Evolutionary conservation across 2,113 vertebrate genomes (phyloP), one percentile per base, ranked within the genome.

Genomic region (Prolemur simus): DNA sequence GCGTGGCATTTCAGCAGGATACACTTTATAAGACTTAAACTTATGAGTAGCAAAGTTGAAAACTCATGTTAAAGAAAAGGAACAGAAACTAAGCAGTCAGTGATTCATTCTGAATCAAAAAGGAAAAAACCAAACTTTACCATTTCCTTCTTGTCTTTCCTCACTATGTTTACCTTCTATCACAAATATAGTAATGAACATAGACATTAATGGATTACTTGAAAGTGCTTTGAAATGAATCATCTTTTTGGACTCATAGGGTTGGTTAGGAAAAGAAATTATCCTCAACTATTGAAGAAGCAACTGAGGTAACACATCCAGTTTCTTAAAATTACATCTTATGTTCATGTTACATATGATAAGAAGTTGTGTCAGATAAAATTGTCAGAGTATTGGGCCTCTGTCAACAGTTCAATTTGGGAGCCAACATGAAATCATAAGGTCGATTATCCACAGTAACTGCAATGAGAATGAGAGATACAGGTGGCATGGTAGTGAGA

Each of bases 1-100:
- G 98, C 97, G 66, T 97, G 98, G 95, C 71, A 96, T 98, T 98
- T 98, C 98, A 98, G 96, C 97, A 97, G 98, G 98, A 98, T 98
- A 97, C 81, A 91, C 96, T 98, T 98, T 98, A 96, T 97, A 97
- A 98, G 97, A 97, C 97, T 98, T 98, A 98, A 98, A 98, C 93
- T 96, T 98, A 97, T 96, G 97, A 97, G 96, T 42, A 21, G 81
- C 96, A 94, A 98, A 98, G 94, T 97, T 98, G 73, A 92, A 98
- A 98, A 97, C 58, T 84, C 91, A 39, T 89, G 96, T 94, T 92
- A 76, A 91, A 85, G 74, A 45, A 95, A 94, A 93, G 49, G 83
- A 91, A 69, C 29, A 89, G 68, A 94, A 97, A 95, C 76, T 89
- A 91, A 93, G 89, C 97, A 49, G 66, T 58, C 58, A 5, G 54